Percentiles rank a stretch among this genome's conserved stretches.
These are phyloP conservation scores for Silvanus unidentatus DNA, from an alignment of 2,888 invertebrate species.

Conservation along the genomic window DNA sequence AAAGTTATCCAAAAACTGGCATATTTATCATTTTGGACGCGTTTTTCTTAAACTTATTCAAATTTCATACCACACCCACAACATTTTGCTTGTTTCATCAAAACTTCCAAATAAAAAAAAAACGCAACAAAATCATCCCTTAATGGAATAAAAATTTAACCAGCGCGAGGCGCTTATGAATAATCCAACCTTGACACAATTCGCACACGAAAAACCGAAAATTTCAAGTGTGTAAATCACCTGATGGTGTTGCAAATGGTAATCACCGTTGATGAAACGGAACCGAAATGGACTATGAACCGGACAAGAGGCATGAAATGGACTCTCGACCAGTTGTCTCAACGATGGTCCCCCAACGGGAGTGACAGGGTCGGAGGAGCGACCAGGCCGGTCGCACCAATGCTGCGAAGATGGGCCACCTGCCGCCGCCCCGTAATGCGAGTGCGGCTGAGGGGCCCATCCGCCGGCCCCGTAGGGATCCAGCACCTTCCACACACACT, in stretches of 20 bases:
- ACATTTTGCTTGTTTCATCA: no score
- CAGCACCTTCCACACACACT: slow-evolving; percentile 37
- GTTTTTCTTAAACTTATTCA: no score
- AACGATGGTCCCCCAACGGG: slow-evolving; percentile 46
- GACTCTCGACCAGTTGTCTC: slow-evolving; percentile 44
- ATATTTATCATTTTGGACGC: no score
- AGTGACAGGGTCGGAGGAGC: slow-evolving; percentile 50
- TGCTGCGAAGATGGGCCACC: slow-evolving; percentile 33
- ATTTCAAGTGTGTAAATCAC: slow-evolving; percentile 19
- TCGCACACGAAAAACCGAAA: no score
- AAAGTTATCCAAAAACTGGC: no score
- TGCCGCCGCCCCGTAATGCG: slow-evolving; percentile 34
- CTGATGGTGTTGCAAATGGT: slow-evolving; percentile 46
- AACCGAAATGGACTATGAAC: slow-evolving; percentile 72
- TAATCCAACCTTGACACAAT: not conserved
- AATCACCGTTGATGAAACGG: slow-evolving; percentile 52
- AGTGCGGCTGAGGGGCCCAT: slow-evolving; percentile 40
- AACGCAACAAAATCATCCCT: not conserved
- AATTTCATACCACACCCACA: no score
- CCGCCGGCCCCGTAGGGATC: slow-evolving; percentile 50
- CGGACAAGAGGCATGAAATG: slow-evolving; percentile 57
- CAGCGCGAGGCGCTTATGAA: no score
- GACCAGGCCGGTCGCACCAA: slow-evolving; percentile 41
- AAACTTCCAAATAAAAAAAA: not conserved
- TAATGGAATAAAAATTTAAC: no score